Evolutionary conservation across 2,797 vertebrate species (phyloP).

Genomic region (Esox lucius): DNA sequence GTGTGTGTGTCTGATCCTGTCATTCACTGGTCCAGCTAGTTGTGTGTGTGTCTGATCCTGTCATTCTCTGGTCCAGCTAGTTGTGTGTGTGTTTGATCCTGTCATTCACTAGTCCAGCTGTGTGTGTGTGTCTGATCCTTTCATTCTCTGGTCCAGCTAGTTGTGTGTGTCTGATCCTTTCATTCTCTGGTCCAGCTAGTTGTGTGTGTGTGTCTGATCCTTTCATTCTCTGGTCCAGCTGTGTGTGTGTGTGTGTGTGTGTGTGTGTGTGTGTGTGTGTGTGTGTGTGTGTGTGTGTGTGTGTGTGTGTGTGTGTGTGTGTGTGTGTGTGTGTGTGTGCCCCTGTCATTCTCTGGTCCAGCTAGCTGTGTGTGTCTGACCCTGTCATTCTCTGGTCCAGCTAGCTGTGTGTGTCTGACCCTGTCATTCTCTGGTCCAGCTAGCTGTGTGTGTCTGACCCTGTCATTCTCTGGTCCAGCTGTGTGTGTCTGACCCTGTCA

Average conservation of each 20-base stretch:
- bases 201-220: not conserved
- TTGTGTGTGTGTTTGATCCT: not conserved
- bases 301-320: not conserved
- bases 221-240: no score
- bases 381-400: no score
- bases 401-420: not conserved
- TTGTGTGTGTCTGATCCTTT: constrained; percentile 36
- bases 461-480: no score
- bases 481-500: constrained; percentile 40
- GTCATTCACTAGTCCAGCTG: no score
- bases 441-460: not conserved
- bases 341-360: no score
- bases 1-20: not conserved
- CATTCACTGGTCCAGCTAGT: no score
- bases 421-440: no score
- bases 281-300: not conserved
- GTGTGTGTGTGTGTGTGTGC: not conserved
- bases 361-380: constrained; percentile 33
- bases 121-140: not conserved
- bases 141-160: no score
- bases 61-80: no score
- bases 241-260: not conserved
- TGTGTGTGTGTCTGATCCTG: constrained; percentile 37
- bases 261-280: not conserved
- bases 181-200: no score